Evolutionary conservation across 2,888 invertebrate genomes (phyloP).

Genomic region (Drosophila subsilvestris): DNA sequence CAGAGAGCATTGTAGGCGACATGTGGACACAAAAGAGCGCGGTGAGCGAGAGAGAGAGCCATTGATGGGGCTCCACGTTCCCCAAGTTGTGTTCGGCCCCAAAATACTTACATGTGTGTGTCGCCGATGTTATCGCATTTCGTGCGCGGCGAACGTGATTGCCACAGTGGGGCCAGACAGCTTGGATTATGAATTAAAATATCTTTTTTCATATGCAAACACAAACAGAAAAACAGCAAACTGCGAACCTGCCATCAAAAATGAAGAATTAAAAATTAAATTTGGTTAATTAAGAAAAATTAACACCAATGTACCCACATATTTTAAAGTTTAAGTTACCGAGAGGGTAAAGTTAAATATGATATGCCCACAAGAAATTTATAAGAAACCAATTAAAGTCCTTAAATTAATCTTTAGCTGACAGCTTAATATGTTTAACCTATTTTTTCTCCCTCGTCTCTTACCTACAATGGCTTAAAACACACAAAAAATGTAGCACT

Average conservation of each 20-base stretch:
- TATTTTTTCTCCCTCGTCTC: not conserved
- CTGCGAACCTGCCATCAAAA: too few species aligned
- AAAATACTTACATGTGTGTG: conserved; percentile 13
- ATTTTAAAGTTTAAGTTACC: too few species aligned
- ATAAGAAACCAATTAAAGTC: too few species aligned
- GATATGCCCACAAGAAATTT: too few species aligned
- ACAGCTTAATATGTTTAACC: not conserved
- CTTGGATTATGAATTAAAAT: not conserved
- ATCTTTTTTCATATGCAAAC: too few species aligned
- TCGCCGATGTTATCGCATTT: conserved; percentile 64
- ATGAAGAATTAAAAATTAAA: too few species aligned
- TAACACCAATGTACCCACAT: too few species aligned
- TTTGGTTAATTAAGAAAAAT: too few species aligned
- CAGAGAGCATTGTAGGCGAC: conserved; percentile 44
- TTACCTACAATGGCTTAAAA: not conserved
- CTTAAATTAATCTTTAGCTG: too few species aligned
- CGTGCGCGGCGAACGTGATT: conserved; percentile 73
- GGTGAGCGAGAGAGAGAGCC: conserved; percentile 23
- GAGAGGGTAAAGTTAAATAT: too few species aligned
- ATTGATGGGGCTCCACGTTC: conserved; percentile 12
- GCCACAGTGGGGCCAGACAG: conserved; percentile 55
- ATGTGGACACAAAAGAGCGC: conserved; percentile 53
- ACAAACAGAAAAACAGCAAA: too few species aligned
- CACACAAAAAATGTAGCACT: not conserved
- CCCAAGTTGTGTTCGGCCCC: conserved; percentile 6